These are phyloP conservation scores for Geotrupes spiniger DNA, from an alignment of 2,888 invertebrate species.

Conservation along the genomic window DNA sequence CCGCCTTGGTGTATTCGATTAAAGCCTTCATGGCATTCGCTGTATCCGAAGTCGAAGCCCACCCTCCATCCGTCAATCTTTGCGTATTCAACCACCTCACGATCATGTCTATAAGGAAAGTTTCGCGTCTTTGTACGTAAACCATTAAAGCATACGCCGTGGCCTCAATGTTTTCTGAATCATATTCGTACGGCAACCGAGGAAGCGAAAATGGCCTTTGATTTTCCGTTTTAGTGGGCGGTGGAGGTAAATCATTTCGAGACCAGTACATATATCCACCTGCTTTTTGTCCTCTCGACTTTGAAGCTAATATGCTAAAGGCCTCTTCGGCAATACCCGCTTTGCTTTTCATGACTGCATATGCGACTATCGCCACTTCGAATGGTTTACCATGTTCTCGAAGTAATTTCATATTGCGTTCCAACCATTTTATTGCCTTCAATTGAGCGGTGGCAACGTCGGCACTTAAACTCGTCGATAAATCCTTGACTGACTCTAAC, in stretches of 20 bases:
- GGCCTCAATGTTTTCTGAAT: conserved; percentile 88
- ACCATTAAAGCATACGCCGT: conserved; percentile 90
- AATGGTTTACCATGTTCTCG: conserved; percentile 72
- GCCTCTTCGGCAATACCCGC: conserved; percentile 85
- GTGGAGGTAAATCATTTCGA: conserved; percentile 71
- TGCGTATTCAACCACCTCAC: conserved; percentile 91
- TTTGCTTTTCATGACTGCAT: conserved; percentile 79
- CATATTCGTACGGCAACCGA: conserved; percentile 82
- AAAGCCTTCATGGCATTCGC: conserved; percentile 85
- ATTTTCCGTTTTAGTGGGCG: conserved; percentile 84
- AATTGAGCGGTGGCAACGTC: conserved; percentile 74
- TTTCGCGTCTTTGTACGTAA: conserved; percentile 81
- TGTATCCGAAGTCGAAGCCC: conserved; percentile 65
- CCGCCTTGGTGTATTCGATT: conserved; percentile 83
- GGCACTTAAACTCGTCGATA: conserved; percentile 68
- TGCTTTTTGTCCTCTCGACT: conserved; percentile 65
- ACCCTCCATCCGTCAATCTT: conserved; percentile 74
- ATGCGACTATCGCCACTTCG: conserved; percentile 84
- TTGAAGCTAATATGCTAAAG: conserved; percentile 66
- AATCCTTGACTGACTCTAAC: conserved; percentile 78
- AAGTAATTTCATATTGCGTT: conserved; percentile 75
- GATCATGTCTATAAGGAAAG: conserved; percentile 72
- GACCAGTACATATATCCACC: conserved; percentile 82
- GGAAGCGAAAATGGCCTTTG: conserved; percentile 88
- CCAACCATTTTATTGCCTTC: conserved; percentile 76